Conservation (phyloP, 2,113 vertebrate species). For the Notarius quadriscutis region DNA sequence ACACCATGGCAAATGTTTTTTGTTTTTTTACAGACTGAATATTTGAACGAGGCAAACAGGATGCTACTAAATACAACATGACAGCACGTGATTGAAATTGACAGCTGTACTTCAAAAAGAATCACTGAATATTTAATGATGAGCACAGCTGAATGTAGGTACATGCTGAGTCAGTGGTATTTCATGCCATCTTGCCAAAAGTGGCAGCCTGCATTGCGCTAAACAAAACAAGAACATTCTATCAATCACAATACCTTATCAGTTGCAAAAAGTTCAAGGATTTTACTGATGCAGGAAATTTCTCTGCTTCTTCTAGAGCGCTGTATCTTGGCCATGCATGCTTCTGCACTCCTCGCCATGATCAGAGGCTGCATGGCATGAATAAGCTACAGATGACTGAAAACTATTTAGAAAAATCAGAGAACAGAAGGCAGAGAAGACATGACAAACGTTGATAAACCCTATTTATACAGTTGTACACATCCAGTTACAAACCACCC, state of each 20-base stretch:
- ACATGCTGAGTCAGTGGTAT: constrained; percentile 20
- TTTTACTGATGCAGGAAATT: constrained; percentile 4
- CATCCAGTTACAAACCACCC: not conserved
- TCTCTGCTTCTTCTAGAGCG: no score
- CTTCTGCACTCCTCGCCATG: not conserved
- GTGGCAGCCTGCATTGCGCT: not conserved
- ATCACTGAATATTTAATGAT: constrained; percentile 37
- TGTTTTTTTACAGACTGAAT: not conserved
- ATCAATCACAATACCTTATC: not conserved
- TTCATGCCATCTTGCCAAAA: not conserved
- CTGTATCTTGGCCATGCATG: not conserved
- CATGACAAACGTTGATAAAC: not conserved
- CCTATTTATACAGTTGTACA: not conserved
- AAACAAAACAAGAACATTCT: not conserved
- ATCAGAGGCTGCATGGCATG: not conserved
- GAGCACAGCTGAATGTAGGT: not conserved
- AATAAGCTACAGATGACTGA: not conserved
- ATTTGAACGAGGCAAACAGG: not conserved
- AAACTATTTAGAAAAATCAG: not conserved
- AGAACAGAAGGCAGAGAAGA: not conserved
- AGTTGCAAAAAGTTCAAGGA: not conserved
- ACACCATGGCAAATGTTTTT: not conserved
- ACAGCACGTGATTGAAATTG: not conserved
- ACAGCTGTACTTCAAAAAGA: constrained; percentile 30
- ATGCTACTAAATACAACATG: not conserved